These are phyloP conservation scores for Sycophila texana DNA, from an alignment of 2,888 invertebrate genomes.

Conservation along the genomic window DNA sequence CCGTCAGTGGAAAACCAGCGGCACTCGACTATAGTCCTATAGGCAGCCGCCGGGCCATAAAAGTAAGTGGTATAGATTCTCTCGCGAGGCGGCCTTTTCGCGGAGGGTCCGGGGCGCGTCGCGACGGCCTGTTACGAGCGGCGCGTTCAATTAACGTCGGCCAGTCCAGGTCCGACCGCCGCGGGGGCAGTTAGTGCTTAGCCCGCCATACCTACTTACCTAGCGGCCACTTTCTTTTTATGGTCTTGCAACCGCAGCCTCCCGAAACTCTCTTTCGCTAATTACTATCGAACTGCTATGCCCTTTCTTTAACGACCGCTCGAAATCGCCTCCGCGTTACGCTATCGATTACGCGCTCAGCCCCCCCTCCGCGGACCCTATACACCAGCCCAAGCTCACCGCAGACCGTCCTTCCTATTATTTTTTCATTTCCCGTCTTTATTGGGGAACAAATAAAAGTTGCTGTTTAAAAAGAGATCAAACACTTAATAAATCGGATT, in stretches of 20 bases:
- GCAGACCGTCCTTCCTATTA: too few relatives aligned
- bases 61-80: constrained; percentile 75
- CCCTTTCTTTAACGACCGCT: constrained; percentile 31
- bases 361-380: too few relatives aligned
- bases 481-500: constrained; percentile 2
- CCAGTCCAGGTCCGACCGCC: constrained; percentile 65
- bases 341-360: too few relatives aligned
- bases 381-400: too few relatives aligned
- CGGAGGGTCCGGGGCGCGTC: constrained; percentile 45
- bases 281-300: constrained; percentile 76
- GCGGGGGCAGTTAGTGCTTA: constrained; percentile 72
- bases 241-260: constrained; percentile 62
- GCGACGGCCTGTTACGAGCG: constrained; percentile 71
- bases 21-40: constrained; percentile 70
- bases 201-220: constrained; percentile 69
- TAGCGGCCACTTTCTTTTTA: constrained; percentile 74
- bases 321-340: background rate
- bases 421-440: too few relatives aligned
- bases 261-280: constrained; percentile 67
- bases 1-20: constrained; percentile 60
- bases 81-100: constrained; percentile 44
- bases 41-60: constrained; percentile 70
- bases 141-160: constrained; percentile 75
- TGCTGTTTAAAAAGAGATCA: constrained; percentile 10
- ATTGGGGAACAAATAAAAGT: too few relatives aligned